Conservation (phyloP, 1,140 invertebrate species). For the Hycleus phaleratus region DNA sequence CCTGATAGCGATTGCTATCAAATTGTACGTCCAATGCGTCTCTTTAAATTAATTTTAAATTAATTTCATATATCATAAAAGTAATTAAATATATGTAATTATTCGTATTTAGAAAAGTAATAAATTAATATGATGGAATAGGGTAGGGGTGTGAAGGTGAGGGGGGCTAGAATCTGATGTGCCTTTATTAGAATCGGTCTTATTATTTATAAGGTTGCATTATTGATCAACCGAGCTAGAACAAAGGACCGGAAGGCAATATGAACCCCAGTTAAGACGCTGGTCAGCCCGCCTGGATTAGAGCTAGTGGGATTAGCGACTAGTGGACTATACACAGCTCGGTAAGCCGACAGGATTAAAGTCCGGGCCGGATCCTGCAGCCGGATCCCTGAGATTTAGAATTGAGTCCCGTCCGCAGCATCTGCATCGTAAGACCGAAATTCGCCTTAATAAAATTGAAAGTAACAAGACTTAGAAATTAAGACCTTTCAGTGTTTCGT, state of each 20-base stretch:
- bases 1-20: slow-evolving; percentile 20
- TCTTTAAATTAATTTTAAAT: too few relatives aligned
- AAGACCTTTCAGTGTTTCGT: slow-evolving; percentile 17
- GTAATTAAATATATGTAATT: background rate
- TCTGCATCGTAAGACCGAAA: slow-evolving; percentile 37
- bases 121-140: background rate
- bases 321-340: slow-evolving; percentile 41
- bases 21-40: background rate
- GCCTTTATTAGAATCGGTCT: slow-evolving; percentile 34
- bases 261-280: slow-evolving; percentile 42
- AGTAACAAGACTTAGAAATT: slow-evolving; percentile 37
- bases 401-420: slow-evolving; percentile 28
- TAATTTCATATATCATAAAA: background rate
- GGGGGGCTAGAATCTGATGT: background rate
- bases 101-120: background rate
- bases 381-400: slow-evolving; percentile 38
- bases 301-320: slow-evolving; percentile 40
- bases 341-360: slow-evolving; percentile 41
- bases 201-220: slow-evolving; percentile 43
- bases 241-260: slow-evolving; percentile 41
- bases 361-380: slow-evolving; percentile 34
- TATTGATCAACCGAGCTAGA: slow-evolving; percentile 38
- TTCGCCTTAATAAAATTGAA: slow-evolving; percentile 36
- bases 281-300: slow-evolving; percentile 42
- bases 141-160: background rate